Evolutionary conservation across 2,797 vertebrate genomes (phyloP), one percentile per base, ranked within the genome.

Genomic region (Silurus lanzhouensis): DNA sequence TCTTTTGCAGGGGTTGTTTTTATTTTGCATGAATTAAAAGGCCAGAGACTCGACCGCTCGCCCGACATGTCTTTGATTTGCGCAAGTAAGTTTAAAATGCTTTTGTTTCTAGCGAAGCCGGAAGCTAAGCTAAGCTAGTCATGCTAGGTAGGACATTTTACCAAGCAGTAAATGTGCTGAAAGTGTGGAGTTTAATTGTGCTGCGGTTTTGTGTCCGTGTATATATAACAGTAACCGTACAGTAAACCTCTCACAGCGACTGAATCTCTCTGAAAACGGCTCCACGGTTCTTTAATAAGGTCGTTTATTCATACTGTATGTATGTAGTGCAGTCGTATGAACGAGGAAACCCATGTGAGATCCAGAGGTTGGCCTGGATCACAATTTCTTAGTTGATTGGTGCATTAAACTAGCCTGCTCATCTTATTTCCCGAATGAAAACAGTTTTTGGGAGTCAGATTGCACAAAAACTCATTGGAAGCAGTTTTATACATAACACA

Each of bases 41-140:
- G 58, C 9, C 75, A 14, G 83, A 63, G 70, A 6, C 79, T 6
- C 83, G 57, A 25, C 70, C 25, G 58, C 38, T 38, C n/a, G 55
- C 15, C 22, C 57, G 86, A 84, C 27, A 92, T 91, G 91, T 92
- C 91, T 87, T 72, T 92, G 72, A 86, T 92, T 90, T 92, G 91
- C 83, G 90, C 90, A 60, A 92, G 91, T 92, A 90, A 92, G 91
- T 87, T 38, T 8, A 76, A 83, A 85, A 76, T 68, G 31, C 31
- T 61, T 61, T 22, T 63, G 61, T 25, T 66, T 81, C 48, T 81
- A 25, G 4, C 7, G 1, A 7, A 80, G 61, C 60, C 77, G 78
- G 78, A 81, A 27, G 78, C 78, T 67, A 81, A 81, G 78, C 78
- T 81, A 67, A 81, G 78, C 78, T 81, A 67, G 27, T 6, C 22